A percentile compares a stretch with the other conserved stretches of the same genome.
These are phyloP conservation scores for Cantharis rufa DNA, from an alignment of 2,888 invertebrate genomes.

Conservation along the genomic window DNA sequence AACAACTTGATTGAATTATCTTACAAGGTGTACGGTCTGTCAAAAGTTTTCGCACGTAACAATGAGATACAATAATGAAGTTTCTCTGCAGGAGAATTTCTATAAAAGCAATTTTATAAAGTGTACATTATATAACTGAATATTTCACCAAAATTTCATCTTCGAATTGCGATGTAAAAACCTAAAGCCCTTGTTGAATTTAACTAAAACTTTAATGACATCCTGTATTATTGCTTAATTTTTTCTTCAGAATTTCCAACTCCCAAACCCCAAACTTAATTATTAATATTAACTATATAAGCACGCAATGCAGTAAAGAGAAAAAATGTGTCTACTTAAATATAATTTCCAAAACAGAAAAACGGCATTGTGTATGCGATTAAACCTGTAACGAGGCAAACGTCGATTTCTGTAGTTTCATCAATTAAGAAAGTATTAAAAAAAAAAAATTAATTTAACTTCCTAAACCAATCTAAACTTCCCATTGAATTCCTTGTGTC, in stretches of 20 bases:
- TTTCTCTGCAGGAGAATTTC: background rate
- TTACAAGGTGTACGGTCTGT: background rate
- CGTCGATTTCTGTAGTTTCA: background rate
- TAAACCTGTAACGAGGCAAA: background rate
- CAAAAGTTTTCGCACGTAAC: constrained; percentile 10
- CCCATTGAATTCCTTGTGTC: background rate
- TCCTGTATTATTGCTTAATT: too few relatives aligned
- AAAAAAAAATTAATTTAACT: background rate
- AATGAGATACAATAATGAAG: constrained; percentile 9
- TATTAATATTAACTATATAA: background rate
- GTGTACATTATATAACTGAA: background rate
- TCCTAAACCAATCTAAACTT: background rate
- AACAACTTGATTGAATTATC: constrained; percentile 23
- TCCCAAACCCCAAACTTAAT: background rate
- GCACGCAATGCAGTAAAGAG: background rate
- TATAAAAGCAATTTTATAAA: background rate
- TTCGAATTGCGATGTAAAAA: background rate
- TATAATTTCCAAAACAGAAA: background rate
- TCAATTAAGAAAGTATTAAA: background rate
- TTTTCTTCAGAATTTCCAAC: too few relatives aligned
- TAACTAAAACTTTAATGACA: background rate
- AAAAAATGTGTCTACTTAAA: too few relatives aligned
- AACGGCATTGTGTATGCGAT: background rate
- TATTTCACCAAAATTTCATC: background rate
- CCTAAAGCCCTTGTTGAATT: background rate